phyloP scores from a whole-genome alignment of 2,888 invertebrate species.

The Seira musarum region DNA sequence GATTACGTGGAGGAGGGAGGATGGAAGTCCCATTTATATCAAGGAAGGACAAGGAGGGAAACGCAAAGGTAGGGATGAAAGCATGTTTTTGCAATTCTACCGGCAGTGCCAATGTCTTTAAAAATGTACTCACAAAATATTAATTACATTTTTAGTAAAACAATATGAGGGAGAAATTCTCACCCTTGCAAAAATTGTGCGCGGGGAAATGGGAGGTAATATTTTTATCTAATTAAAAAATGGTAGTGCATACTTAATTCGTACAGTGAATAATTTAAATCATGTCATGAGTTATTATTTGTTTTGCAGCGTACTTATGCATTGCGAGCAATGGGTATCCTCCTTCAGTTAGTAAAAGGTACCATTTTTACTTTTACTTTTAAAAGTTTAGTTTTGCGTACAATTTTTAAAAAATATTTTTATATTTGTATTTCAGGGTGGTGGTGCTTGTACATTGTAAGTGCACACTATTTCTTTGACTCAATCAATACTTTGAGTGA shows the following conservation, averaged over 20 bases:
- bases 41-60: conserved; percentile 82
- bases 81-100: not conserved
- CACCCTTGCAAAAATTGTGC: conserved; percentile 87
- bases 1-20: conserved; percentile 85
- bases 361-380: conserved; percentile 8
- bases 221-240: conserved; percentile 51
- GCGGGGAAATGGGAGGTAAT: conserved; percentile 78
- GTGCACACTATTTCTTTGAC: conserved; percentile 35
- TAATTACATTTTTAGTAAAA: conserved; percentile 78
- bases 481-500: not conserved
- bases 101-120: too few species aligned
- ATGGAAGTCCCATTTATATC: conserved; percentile 86
- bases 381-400: not conserved
- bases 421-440: conserved; percentile 43
- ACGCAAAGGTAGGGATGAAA: conserved; percentile 81
- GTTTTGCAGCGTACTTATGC: conserved; percentile 79
- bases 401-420: too few species aligned
- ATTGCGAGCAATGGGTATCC: conserved; percentile 92
- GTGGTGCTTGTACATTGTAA: conserved; percentile 62
- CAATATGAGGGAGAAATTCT: conserved; percentile 86
- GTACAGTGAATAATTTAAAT: too few species aligned
- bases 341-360: conserved; percentile 78
- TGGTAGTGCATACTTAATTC: too few species aligned
- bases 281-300: conserved; percentile 79
- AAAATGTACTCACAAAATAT: too few species aligned